Evolutionary conservation across 2,113 vertebrate species (phyloP).

Genomic region (Limanda limanda): DNA sequence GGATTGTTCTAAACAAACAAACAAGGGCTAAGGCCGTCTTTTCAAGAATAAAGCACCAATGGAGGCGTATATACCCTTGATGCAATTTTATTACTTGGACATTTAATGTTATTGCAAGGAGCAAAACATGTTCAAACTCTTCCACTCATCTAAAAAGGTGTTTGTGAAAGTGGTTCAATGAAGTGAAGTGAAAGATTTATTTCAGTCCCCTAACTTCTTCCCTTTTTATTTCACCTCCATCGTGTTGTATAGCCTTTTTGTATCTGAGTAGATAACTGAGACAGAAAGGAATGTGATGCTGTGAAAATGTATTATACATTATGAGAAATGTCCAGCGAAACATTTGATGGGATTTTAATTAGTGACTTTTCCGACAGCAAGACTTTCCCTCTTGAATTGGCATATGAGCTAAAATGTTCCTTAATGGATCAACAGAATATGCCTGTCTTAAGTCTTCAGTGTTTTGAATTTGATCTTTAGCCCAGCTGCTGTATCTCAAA

Average conservation of each 20-base stretch:
- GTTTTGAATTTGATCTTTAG: no score
- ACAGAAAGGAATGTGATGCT: neutral
- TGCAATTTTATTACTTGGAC: neutral
- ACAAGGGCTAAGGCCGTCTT: neutral
- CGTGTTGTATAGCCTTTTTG: neutral
- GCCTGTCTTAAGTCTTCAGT: no score
- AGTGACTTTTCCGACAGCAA: no score
- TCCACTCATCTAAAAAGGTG: no score
- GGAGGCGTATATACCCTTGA: neutral
- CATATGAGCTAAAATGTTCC: no score
- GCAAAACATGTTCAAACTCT: neutral
- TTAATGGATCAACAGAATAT: no score
- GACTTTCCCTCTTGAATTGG: no score
- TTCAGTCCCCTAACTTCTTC: conserved; percentile 3
- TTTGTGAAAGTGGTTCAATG: no score
- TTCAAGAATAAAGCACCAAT: conserved; percentile 19
- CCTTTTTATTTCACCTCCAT: conserved; percentile 30
- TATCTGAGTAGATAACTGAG: neutral
- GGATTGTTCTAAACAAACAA: conserved; percentile 13
- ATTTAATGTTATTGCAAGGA: neutral
- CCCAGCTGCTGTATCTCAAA: no score
- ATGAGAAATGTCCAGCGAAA: neutral
- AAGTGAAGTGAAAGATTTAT: no score
- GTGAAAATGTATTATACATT: no score
- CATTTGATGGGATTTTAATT: no score